Conservation (phyloP, 2,113 vertebrate species). For the Loxodonta africana region DNA sequence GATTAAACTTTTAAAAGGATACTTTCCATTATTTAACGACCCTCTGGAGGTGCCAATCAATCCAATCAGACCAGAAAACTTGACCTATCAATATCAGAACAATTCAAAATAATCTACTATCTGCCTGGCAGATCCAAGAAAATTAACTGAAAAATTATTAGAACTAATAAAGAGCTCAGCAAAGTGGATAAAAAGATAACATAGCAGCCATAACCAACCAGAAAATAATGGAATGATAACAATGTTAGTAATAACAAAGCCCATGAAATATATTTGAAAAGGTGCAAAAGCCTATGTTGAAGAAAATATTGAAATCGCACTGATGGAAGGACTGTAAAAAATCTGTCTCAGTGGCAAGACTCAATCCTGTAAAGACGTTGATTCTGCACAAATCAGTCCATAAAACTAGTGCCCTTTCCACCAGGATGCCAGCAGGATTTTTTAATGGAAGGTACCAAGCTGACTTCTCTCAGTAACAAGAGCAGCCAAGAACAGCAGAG, state of each 20-base stretch:
- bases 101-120: not conserved
- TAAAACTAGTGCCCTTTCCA: not conserved
- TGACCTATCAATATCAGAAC: not conserved
- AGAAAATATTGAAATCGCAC: too few relatives aligned
- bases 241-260: constrained; percentile 25
- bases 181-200: not conserved
- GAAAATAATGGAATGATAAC: not conserved
- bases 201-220: not conserved
- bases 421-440: not conserved
- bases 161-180: not conserved
- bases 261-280: not conserved
- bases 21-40: not conserved
- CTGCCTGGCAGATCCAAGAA: not conserved
- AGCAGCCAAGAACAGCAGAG: too few relatives aligned
- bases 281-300: not conserved
- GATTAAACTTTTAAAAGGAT: constrained; percentile 2
- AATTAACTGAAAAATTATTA: constrained; percentile 34
- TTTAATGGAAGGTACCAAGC: not conserved
- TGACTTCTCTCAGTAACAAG: too few relatives aligned
- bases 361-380: not conserved
- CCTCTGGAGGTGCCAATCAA: not conserved
- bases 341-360: not conserved
- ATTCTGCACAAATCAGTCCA: not conserved
- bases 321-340: constrained; percentile 3
- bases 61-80: not conserved